Conservation (phyloP, 2,113 vertebrate genomes). For the Laterallus jamaicensis region DNA sequence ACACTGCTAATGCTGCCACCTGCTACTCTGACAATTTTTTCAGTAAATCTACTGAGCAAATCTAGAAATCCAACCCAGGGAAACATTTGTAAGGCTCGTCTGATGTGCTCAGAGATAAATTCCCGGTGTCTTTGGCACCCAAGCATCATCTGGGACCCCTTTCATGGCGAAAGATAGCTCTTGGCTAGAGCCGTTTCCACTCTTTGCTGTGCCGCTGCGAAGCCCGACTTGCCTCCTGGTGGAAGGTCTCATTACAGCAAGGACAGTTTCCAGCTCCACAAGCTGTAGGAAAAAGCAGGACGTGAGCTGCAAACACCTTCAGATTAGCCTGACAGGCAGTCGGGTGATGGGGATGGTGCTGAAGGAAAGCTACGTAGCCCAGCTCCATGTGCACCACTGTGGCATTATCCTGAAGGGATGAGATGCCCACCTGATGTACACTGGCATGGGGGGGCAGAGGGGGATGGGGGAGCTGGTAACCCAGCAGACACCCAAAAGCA, state of each 20-base stretch:
- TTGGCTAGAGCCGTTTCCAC: neutral
- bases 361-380: neutral
- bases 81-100: accelerated
- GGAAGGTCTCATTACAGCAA: conserved; percentile 62
- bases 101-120: neutral
- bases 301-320: neutral
- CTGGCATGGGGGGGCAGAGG: accelerated
- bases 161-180: neutral
- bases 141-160: neutral
- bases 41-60: neutral
- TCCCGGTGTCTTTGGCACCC: neutral
- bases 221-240: conserved; percentile 53
- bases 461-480: neutral
- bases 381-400: accelerated
- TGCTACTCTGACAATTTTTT: neutral
- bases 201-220: neutral
- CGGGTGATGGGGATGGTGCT: neutral
- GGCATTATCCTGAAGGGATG: neutral
- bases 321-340: neutral
- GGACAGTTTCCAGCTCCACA: neutral
- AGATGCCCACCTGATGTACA: accelerated
- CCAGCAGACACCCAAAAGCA: neutral
- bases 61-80: neutral
- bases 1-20: neutral
- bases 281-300: neutral